Conservation (phyloP, 2,797 vertebrate species). For the Petrocephalus schoutedeni region DNA sequence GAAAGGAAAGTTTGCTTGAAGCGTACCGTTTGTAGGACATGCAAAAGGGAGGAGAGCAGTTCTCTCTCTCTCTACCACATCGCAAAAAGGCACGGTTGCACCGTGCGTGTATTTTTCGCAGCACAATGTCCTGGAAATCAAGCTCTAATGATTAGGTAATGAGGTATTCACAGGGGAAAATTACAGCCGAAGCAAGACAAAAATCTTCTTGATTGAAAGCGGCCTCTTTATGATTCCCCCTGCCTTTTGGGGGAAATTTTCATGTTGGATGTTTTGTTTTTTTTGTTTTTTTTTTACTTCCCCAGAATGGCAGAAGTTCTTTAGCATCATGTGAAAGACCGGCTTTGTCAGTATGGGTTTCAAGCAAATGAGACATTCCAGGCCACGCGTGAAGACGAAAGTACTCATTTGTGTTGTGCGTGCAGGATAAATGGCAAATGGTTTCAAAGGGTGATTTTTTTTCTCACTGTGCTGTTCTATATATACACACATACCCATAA, state of each 20-base stretch:
- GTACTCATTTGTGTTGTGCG: not conserved
- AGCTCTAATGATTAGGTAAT: constrained; percentile 13
- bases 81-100: not conserved
- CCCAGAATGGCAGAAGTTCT: not conserved
- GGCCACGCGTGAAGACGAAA: not conserved
- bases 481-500: not conserved
- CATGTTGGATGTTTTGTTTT: not conserved
- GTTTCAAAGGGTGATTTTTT: not conserved
- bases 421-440: not conserved
- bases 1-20: not conserved
- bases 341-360: not conserved
- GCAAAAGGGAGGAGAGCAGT: not conserved
- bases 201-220: constrained; percentile 17
- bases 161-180: constrained; percentile 16
- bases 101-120: not conserved
- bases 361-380: not conserved
- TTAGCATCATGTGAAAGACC: not conserved
- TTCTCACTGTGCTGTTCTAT: not conserved
- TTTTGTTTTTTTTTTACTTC: not conserved
- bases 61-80: no score
- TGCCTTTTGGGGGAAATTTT: not conserved
- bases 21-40: not conserved
- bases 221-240: constrained; percentile 2
- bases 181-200: constrained; percentile 6
- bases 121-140: constrained; percentile 7